Evolutionary conservation across 2,797 vertebrate species (phyloP).

Genomic region (Kryptolebias ocellatus): DNA sequence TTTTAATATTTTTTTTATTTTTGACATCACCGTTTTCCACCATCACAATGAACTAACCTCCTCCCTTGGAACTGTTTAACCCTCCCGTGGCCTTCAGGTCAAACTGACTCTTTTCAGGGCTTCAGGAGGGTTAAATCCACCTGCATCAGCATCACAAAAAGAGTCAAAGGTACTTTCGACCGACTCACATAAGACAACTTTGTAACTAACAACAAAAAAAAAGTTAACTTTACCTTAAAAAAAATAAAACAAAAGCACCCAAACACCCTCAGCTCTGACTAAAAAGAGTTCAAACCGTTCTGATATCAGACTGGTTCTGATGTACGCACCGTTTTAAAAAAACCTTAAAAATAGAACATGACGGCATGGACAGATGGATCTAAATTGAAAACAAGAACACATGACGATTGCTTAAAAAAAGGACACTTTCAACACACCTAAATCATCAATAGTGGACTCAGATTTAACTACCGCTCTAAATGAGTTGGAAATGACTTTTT

Average conservation of each 20-base stretch:
- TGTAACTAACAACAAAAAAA: neutral
- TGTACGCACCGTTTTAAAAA: constrained; percentile 22
- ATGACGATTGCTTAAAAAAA: constrained; percentile 6
- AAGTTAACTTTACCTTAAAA: constrained; percentile 30
- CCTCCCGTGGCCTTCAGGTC: too few species aligned
- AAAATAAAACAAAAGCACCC: constrained; percentile 1
- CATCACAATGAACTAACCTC: constrained; percentile 29
- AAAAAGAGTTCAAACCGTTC: constrained; percentile 18
- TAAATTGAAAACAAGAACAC: neutral
- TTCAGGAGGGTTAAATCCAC: constrained; percentile 21
- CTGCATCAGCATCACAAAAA: constrained; percentile 40
- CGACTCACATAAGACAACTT: constrained; percentile 1
- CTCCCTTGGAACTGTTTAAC: constrained; percentile 3
- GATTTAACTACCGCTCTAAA: constrained; percentile 10
- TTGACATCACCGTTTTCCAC: constrained; percentile 24
- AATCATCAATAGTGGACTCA: neutral
- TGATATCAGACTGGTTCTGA: constrained; percentile 39
- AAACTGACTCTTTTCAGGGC: too few species aligned
- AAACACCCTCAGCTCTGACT: neutral
- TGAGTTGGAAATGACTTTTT: constrained; percentile 34
- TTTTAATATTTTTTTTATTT: constrained; percentile 34
- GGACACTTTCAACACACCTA: constrained; percentile 43
- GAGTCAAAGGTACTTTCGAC: constrained; percentile 16
- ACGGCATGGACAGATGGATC: constrained; percentile 50
- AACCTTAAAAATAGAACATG: constrained; percentile 52